Evolutionary conservation across 2,797 vertebrate genomes (phyloP), one percentile per base, ranked within the genome.

Genomic region (Vultur gryphus): DNA sequence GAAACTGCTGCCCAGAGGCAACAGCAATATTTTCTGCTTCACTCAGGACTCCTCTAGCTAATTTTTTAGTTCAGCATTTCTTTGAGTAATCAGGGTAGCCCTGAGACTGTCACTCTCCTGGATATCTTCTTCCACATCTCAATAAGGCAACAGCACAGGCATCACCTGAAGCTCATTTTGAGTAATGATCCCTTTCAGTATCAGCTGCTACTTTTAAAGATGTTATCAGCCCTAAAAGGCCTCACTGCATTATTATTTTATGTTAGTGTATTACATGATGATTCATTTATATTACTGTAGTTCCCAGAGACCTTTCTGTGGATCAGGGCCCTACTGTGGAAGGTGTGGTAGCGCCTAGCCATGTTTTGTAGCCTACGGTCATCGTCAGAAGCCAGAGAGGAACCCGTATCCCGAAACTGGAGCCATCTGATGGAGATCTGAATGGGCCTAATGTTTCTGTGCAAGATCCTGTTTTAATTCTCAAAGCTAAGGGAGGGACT

Each of bases 321-420:
- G 35, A 78, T 87, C 49, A 78, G 35, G 54, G 41, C 16, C 0
- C 2, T 57, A 10, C 26, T 46, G 8, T 31, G 23, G 71, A 73
- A 80, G 15, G 8, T 46, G 25, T 5, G 6, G 64, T 28, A 59
- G 6, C 39, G 49, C 9, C 28, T 33, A 31, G 9, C 13, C 6
- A 6, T 31, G 39, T 73, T 94, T 80, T 67, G 33, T 52, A 73
- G 31, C 26, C 44, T 62, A 19, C 10, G 59, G 35, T 46, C 70
- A 57, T 24, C 10, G 2, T 70, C 29, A 83, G 67, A 76, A 62
- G 16, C n/a, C 48, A 41, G 46, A 62, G 39, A 59, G 25, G 33
- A 90, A 23, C 2, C 4, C 2, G 0, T 44, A 52, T 33, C 23
- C 33, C 2, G 1, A 87, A 93, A 61, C 0, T 91, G 5, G 14